phyloP scores from a whole-genome alignment of 2,113 vertebrate genomes.

The Epinephelus moara region DNA sequence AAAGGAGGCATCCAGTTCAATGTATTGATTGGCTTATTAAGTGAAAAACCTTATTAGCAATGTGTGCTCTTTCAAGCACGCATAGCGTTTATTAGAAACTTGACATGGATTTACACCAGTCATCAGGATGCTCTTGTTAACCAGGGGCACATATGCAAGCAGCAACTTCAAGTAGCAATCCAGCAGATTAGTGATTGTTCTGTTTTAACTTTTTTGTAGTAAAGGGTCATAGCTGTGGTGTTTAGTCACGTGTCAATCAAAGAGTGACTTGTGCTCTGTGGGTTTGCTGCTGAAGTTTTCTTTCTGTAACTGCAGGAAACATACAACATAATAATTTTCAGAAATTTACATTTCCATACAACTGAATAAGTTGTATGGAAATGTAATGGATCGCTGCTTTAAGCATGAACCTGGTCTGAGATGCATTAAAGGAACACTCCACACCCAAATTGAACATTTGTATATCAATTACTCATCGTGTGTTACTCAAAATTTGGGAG shows the following conservation, averaged over 20 bases:
- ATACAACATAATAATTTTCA: not conserved
- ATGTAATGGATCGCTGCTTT: not conserved
- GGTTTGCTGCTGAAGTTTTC: not conserved
- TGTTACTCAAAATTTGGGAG: too few species aligned
- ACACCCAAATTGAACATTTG: too few species aligned
- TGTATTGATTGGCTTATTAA: constrained; percentile 85
- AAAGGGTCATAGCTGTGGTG: not conserved
- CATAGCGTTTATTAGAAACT: constrained; percentile 55
- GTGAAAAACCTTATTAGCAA: constrained; percentile 75
- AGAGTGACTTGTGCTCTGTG: not conserved
- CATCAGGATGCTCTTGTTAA: constrained; percentile 50
- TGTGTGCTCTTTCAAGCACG: constrained; percentile 62
- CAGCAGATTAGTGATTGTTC: constrained; percentile 8
- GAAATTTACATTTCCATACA: not conserved
- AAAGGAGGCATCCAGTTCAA: constrained; percentile 67
- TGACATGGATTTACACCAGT: constrained; percentile 50
- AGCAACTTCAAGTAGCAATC: not conserved
- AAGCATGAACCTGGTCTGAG: not conserved
- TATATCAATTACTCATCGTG: too few species aligned
- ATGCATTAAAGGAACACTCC: not conserved
- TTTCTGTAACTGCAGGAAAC: not conserved
- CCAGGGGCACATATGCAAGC: not conserved
- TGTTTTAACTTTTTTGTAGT: not conserved
- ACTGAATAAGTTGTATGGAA: not conserved
- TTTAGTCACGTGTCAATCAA: not conserved